Evolutionary conservation across 2,113 vertebrate species (phyloP), one percentile per base, ranked within the genome.

Genomic region (Siphamia tubifer): DNA sequence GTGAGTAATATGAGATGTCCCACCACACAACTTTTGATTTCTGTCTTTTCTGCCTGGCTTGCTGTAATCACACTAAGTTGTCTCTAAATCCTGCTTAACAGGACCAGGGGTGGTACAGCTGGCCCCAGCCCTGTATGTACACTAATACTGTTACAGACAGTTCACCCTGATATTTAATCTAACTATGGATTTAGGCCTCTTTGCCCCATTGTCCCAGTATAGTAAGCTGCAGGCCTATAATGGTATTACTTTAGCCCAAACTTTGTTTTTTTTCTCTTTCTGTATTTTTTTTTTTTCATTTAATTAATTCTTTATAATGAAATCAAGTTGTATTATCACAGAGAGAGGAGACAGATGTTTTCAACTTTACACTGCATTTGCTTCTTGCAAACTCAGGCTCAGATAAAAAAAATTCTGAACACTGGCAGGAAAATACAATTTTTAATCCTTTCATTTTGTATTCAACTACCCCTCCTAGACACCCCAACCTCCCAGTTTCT

Each of bases 101-200:
- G 63, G 69, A 67, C 23, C 87, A 40, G 42, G 74, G 63, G 66
- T 67, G 70, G 77, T 90, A 71, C 84, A 88, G 86, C 84, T 87
- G 83, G 81, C 55, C 62, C 36, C 12, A 10, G 40, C 49, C 42
- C 47, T 53, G 82, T 61, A 81, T 51, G 40, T 43, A 70, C 66
- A 53, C 83, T 91, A 91, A 82, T 74, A 64, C 83, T 69, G 85
- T 83, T 73, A 85, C 68, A 83, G 53, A 83, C 79, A 63, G 78
- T 74, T 76, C 80, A 77, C 75, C 74, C 75, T 74, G 68, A 43
- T 86, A 20, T 87, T 87, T 91, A 87, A 90, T 92, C 86, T 84
- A 89, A 86, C 88, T 82, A 75, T 88, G 89, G 88, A 86, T 90
- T 89, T 85, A 81, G 67, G 42, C 66, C 74, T 79, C 84, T 83